Evolutionary conservation across 2,888 invertebrate species (phyloP).

Genomic region (Acanthococcus lagerstroemiae): DNA sequence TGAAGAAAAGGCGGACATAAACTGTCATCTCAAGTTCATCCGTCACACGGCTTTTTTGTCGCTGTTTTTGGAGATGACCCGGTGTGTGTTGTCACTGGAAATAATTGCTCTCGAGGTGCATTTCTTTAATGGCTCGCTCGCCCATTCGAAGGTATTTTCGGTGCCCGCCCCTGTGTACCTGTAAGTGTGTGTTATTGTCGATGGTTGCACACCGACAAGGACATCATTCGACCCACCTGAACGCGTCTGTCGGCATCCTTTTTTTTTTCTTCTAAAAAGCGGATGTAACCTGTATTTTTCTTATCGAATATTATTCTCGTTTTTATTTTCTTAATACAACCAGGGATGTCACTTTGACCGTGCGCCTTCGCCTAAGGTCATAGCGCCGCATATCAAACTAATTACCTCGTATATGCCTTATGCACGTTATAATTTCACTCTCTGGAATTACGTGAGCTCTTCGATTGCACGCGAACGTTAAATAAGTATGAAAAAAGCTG

Average conservation of each 20-base stretch:
- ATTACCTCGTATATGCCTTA: no score
- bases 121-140: background rate
- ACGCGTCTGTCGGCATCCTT: conserved; percentile 6
- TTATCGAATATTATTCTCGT: background rate
- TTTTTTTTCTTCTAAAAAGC: conserved; percentile 1
- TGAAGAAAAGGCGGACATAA: no score
- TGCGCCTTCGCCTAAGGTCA: conserved; percentile 4
- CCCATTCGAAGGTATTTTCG: background rate
- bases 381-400: conserved; percentile 1
- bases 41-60: no score
- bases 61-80: no score
- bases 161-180: background rate
- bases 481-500: background rate
- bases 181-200: background rate
- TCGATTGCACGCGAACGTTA: background rate
- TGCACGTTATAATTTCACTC: background rate
- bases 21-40: no score
- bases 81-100: background rate
- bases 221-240: conserved; percentile 18
- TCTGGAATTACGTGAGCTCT: background rate
- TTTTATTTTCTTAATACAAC: background rate
- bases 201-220: conserved; percentile 1
- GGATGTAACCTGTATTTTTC: conserved; percentile 14
- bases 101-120: background rate
- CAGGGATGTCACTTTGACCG: conserved; percentile 13